A percentile compares a stretch with the other conserved stretches of the same genome.
These are phyloP conservation scores for Caenorhabditis wallacei DNA, from an alignment of 2,888 invertebrate genomes.

Conservation along the genomic window DNA sequence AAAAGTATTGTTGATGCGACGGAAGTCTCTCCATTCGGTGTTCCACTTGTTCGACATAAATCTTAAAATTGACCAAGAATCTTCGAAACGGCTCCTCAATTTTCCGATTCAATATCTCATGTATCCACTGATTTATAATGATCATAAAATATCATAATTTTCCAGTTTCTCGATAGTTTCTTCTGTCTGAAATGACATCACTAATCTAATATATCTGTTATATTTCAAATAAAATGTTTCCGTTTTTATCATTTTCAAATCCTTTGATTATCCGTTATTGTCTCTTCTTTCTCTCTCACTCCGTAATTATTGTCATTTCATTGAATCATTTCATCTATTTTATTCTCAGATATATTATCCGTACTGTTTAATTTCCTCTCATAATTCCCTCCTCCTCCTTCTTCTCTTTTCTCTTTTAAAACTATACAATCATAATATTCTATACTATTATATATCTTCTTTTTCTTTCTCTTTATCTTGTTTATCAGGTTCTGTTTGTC, in stretches of 20 bases:
- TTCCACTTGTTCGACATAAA: too few relatives aligned
- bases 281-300: constrained; percentile 15
- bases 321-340: constrained; percentile 8
- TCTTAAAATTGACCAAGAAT: too few relatives aligned
- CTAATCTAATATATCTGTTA: too few relatives aligned
- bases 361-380: constrained; percentile 25
- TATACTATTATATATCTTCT: constrained; percentile 8
- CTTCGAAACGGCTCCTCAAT: too few relatives aligned
- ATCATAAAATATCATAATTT: too few relatives aligned
- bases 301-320: constrained; percentile 22
- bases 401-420: constrained; percentile 16
- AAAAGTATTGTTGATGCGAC: too few relatives aligned
- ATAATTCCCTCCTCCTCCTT: constrained; percentile 7
- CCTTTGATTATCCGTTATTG: constrained; percentile 12
- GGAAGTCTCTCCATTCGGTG: too few relatives aligned
- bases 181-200: too few relatives aligned
- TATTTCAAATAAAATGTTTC: background rate
- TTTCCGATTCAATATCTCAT: too few relatives aligned
- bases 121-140: too few relatives aligned
- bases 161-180: too few relatives aligned
- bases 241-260: constrained; percentile 1
- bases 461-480: constrained; percentile 36
- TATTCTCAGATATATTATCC: constrained; percentile 47
- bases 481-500: constrained; percentile 30
- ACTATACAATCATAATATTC: constrained; percentile 29